phyloP scores from a whole-genome alignment of 2,888 invertebrate genomes.

The Phoenoteleia sp. region DNA sequence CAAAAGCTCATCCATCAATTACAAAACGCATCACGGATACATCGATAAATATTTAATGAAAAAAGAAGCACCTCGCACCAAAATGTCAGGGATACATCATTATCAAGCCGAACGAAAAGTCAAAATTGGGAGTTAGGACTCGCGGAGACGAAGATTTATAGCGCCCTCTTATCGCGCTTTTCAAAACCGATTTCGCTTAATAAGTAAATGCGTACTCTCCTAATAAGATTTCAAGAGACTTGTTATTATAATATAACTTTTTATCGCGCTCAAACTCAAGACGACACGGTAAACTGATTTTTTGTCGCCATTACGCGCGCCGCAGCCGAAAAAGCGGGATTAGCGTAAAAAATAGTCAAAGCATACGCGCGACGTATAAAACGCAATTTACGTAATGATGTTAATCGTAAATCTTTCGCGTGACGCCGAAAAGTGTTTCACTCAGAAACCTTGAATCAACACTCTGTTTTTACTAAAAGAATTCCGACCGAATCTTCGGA shows the following conservation, averaged over 20 bases:
- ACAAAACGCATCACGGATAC: slow-evolving; percentile 32
- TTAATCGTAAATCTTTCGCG: slow-evolving; percentile 64
- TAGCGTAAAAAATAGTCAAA: not conserved
- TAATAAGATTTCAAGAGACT: too few relatives aligned
- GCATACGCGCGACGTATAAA: slow-evolving; percentile 42
- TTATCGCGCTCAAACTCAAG: too few relatives aligned
- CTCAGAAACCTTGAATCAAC: slow-evolving; percentile 64
- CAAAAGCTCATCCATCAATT: slow-evolving; percentile 61
- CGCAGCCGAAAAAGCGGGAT: slow-evolving; percentile 4
- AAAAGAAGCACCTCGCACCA: slow-evolving; percentile 23
- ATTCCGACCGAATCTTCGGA: slow-evolving; percentile 58
- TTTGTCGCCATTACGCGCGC: too few relatives aligned
- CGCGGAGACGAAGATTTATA: not conserved
- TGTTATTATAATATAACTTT: too few relatives aligned
- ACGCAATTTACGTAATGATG: slow-evolving; percentile 58
- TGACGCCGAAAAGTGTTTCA: slow-evolving; percentile 63
- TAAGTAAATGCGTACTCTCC: too few relatives aligned
- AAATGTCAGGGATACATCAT: slow-evolving; percentile 46
- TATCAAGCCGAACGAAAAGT: slow-evolving; percentile 38
- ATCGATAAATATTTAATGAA: slow-evolving; percentile 57
- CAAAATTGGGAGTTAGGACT: not conserved
- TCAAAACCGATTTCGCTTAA: too few relatives aligned
- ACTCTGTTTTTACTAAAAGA: slow-evolving; percentile 56
- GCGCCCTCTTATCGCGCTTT: too few relatives aligned
- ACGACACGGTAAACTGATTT: too few relatives aligned